Percentiles rank a stretch among this genome's conserved stretches.
phyloP scores from a whole-genome alignment of 1,140 invertebrate genomes.

The Sipha flava region DNA sequence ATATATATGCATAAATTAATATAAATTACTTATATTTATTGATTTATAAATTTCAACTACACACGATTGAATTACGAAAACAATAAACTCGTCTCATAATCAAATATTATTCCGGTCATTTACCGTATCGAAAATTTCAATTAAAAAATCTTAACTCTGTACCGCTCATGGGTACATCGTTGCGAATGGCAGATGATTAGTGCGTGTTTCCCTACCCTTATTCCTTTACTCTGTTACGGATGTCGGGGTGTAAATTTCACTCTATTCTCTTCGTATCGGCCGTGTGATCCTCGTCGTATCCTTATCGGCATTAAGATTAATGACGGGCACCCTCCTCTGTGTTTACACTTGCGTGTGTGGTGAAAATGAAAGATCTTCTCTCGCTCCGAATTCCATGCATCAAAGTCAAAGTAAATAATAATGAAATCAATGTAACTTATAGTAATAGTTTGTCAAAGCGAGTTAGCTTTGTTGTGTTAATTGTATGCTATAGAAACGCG shows the following conservation, averaged over 20 bases:
- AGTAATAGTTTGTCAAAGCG: neutral
- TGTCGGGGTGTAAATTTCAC: neutral
- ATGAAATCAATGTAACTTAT: neutral
- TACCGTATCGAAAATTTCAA: neutral
- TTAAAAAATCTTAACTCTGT: neutral
- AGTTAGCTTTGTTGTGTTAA: neutral
- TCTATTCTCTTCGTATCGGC: neutral
- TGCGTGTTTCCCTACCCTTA: neutral
- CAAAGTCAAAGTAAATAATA: conserved; percentile 19
- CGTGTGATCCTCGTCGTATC: neutral
- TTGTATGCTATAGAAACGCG: neutral
- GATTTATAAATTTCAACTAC: too few relatives aligned
- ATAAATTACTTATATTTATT: too few relatives aligned
- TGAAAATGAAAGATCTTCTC: too few relatives aligned
- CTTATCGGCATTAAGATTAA: neutral
- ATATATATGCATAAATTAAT: too few relatives aligned
- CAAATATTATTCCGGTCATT: neutral
- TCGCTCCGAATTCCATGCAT: neutral
- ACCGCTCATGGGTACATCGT: neutral
- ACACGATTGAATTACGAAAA: too few relatives aligned
- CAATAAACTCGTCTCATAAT: too few relatives aligned
- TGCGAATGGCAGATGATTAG: neutral
- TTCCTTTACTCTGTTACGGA: neutral
- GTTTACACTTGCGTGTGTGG: too few relatives aligned
- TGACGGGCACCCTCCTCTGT: neutral